A percentile compares a stretch with the other conserved stretches of the same genome.
Conservation (phyloP, 2,888 invertebrate genomes). For the Melanchra persicariae region DNA sequence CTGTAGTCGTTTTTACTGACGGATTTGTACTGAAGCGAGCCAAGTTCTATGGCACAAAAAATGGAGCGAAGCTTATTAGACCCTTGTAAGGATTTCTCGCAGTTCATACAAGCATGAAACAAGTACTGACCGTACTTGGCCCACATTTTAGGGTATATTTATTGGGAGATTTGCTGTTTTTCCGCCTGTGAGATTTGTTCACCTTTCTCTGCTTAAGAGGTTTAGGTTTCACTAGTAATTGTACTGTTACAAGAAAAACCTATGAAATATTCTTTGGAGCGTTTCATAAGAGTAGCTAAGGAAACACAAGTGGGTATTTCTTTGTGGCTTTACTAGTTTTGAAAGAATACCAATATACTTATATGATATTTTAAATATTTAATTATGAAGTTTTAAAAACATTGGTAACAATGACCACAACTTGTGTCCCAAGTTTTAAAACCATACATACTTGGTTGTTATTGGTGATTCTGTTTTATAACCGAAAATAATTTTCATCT, state of each 20-base stretch:
- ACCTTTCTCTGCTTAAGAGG: slow-evolving; percentile 32
- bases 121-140: slow-evolving; percentile 64
- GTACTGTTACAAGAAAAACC: slow-evolving; percentile 15
- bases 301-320: background rate
- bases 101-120: slow-evolving; percentile 66
- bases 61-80: slow-evolving; percentile 63
- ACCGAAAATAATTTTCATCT: no score
- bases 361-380: no score
- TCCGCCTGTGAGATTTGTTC: slow-evolving; percentile 56
- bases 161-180: slow-evolving; percentile 62
- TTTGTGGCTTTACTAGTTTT: background rate
- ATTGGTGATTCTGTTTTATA: background rate
- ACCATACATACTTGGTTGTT: no score
- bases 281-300: background rate
- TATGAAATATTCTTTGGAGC: background rate
- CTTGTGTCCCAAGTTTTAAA: no score
- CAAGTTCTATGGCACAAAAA: slow-evolving; percentile 62
- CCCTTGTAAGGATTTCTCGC: slow-evolving; percentile 62
- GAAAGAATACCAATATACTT: background rate
- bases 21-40: slow-evolving; percentile 57
- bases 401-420: no score
- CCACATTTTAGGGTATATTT: slow-evolving; percentile 59
- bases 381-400: no score
- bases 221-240: slow-evolving; percentile 26
- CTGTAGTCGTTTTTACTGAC: slow-evolving; percentile 70